A percentile compares a stretch with the other conserved stretches of the same genome.
Conservation (phyloP, 2,113 vertebrate genomes). For the Xiphorhynchus elegans region DNA sequence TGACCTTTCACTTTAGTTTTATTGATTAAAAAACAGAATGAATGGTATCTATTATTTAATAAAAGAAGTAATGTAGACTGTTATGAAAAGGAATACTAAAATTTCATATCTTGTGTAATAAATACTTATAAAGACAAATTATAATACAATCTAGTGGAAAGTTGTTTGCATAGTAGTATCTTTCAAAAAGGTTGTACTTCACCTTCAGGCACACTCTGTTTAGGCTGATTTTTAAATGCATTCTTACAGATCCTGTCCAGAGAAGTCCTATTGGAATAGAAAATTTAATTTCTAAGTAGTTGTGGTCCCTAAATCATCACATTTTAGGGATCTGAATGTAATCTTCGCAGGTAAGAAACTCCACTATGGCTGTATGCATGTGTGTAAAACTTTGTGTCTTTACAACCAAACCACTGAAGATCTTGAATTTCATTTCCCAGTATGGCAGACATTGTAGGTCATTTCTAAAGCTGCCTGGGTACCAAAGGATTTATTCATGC, state of each 20-base stretch:
- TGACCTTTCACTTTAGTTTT: background rate
- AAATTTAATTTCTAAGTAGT: background rate
- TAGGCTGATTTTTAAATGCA: background rate
- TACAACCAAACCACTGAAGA: background rate
- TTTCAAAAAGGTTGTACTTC: background rate
- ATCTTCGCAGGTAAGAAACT: background rate
- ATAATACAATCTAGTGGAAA: background rate
- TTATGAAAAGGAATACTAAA: background rate
- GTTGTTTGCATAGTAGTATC: background rate
- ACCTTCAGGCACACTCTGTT: background rate
- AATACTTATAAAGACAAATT: background rate
- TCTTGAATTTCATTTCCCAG: background rate
- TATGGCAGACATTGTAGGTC: background rate
- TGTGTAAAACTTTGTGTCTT: background rate
- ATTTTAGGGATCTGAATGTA: background rate
- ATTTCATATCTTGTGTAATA: background rate
- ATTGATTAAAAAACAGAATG: slow-evolving; percentile 19
- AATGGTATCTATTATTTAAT: background rate
- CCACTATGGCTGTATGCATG: accelerated
- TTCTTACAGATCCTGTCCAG: background rate
- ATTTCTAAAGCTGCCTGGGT: background rate
- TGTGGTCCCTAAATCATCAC: background rate
- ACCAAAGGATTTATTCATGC: background rate
- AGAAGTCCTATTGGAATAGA: background rate
- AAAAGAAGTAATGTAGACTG: background rate